Base-by-base conservation (phyloP, 2,888 invertebrate genomes). In the Cerastoderma edule region DNA sequence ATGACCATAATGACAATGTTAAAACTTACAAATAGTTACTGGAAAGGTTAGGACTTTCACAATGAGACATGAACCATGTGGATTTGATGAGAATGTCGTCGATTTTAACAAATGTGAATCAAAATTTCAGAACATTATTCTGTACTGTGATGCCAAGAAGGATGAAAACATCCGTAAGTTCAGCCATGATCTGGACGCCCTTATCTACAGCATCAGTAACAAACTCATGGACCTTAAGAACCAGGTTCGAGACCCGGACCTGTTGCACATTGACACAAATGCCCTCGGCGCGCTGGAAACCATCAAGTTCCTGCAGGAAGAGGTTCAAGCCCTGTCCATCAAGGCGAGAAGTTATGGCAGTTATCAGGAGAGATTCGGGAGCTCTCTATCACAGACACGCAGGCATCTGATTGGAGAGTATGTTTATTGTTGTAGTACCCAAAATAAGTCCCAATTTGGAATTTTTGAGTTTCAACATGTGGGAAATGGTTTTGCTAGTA, bases 111-210 rank as follows among this genome's bases (percentile, higher is more conserved):
- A n/a, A n/a, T n/a, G n/a, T n/a, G n/a, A n/a, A 39, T 39, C 16
- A 39, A 39, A 19, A 46, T 54, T 54, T 32, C 84, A 92, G 92
- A 87, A 91, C 24, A 90, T 90, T 35, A 89, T 93, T 35, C 78
- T 93, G 66, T 92, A 87, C 81, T 90, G 91, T 79, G 92, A 93
- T 79, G 92, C 93, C 32, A 93, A 92, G 83, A 92, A 92, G 69
- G 93, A 93, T 73, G 92, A 93, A 77, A 92, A 93, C 75, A 92
- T 93, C 44, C 84, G 91, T 32, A 91, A 92, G 81, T 93, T 92
- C 85, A 90, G 89, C 67, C 83, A 87, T 5, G 90, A 93, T 73
- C 86, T 93, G 33, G 91, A 92, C 72, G 80, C 81, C 0, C 87
- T 92, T 22, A 91, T 93, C 60, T 83, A 85, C 72, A 85, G 88